Evolutionary conservation across 2,888 invertebrate species (phyloP), one percentile per base, ranked within the genome.

Genomic region (Drosophila birchii): DNA sequence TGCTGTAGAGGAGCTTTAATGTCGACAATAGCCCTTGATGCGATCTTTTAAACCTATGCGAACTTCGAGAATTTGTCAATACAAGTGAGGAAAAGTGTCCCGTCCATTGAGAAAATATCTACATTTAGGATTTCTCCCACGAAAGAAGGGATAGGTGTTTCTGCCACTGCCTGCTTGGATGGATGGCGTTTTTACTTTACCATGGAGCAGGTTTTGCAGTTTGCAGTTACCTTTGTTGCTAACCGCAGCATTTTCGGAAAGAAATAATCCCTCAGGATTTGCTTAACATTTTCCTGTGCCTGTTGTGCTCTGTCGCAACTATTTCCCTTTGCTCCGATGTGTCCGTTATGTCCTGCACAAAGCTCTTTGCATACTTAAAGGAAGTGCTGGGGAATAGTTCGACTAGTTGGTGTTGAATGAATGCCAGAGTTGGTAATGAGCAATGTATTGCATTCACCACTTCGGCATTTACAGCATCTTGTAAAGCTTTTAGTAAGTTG

Each of bases 281-380:
- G 12, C 20, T 36, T 20, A 3, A 38, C n/a, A n/a, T 57, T 57
- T 57, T 57, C 45, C n/a, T 45, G 57, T 34, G 57, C 26, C 58
- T 38, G 58, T 39, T 59, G 29, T 49, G 58, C 14, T 59, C 18
- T 20, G 54, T 6, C 20, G 32, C 23, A 8, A 32, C 23, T 9
- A 63, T 56, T 55, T 63, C 41, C 16, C n/a, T 56, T 9, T 63
- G 47, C 4, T 63, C 47, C 0, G 45, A 20, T 20, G 5, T 9
- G 5, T 55, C 47, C 2, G 53, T 53, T 54, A 44, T 44, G 16
- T 62, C 44, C 14, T 36, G 34, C 1, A 62, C 55, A 1, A 34
- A 57, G 57, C 11, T 45, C 23, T 54, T 54, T 16, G 53, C 11
- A 14, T 38, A 38, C 3, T 54, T 39, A 16, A 54, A 39, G 1